Base-by-base conservation (phyloP, 1,140 invertebrate genomes). In the Rhopalosiphum padi region DNA sequence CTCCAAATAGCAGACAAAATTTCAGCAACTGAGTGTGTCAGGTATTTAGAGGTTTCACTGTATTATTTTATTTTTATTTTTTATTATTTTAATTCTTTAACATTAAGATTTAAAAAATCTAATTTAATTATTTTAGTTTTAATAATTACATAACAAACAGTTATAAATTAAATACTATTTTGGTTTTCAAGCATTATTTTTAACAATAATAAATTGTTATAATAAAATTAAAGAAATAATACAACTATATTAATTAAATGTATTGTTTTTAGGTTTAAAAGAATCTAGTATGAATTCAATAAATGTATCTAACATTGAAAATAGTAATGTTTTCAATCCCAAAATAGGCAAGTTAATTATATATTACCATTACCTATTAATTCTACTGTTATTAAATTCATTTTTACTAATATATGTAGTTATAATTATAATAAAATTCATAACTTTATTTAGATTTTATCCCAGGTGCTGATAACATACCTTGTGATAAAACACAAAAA, bases 381-480 rank as follows among this genome's bases (percentile, higher is more conserved):
- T 41, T 68, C 60, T 77, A n/a, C 60, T 77, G 30, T 77, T 21
- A n/a, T n/a, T 43, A 48, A 60, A 41, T 90, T 89, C 0, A 30
- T 23, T 37, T 89, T 89, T 89, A 22, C 22, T 89, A n/a, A n/a
- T n/a, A n/a, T 55, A 55, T 89, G 3, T 77, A 48, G 11, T 35
- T 55, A 37, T 6, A 51, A 8, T 35, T 55, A 53, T 18, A 89
- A 51, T 43, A 88, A 9, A 53, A 35, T 51, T 35, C 55, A 25
- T 4, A n/a, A 89, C 22, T 37, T 77, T 83, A 35, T 93, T 93
- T 86, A 86, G 91, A 93, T 83, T 51, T 51, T 86, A 43, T 41
- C 18, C 7, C 8, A 23, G 35, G 37, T 21, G 53, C 48, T 43
- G 37, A 93, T 2, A 83, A 85, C 30, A 30, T 41, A 3, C 37